Percentiles rank a stretch among this genome's conserved stretches.
Conservation (phyloP, 2,113 vertebrate species). For the Tenebrosternarchus preto region DNA sequence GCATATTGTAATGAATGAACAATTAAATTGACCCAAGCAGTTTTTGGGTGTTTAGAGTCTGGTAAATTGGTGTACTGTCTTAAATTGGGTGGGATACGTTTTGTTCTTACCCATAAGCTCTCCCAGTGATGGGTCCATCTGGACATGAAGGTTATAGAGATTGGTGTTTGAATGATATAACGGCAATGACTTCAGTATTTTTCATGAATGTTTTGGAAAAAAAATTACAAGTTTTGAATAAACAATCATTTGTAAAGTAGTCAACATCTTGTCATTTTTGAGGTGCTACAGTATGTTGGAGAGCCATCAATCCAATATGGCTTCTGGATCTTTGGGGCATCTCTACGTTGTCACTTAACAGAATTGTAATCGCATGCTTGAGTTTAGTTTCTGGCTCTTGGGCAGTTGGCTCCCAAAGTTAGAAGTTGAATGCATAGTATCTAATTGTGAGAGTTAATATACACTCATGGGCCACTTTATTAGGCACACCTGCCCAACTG, state of each 20-base stretch:
- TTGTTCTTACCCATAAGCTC: no score
- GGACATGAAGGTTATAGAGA: constrained; percentile 3
- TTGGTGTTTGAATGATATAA: constrained; percentile 26
- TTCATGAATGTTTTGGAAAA: constrained; percentile 19
- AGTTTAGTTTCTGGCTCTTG: no score
- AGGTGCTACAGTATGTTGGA: no score
- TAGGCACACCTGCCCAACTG: no score
- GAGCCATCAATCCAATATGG: no score
- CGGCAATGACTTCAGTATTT: constrained; percentile 15
- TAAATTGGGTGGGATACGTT: background rate
- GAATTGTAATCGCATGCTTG: no score
- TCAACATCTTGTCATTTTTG: background rate
- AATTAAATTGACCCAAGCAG: constrained; percentile 27
- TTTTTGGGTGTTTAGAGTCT: constrained; percentile 30
- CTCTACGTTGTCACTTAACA: no score
- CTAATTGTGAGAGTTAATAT: no score
- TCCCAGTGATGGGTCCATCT: background rate
- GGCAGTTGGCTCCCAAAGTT: no score
- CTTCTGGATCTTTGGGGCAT: no score
- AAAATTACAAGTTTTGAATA: constrained; percentile 35
- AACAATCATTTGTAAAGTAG: constrained; percentile 38
- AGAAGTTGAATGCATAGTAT: no score
- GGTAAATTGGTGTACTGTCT: constrained; percentile 31
- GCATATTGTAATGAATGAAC: constrained; percentile 65
- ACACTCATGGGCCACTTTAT: no score